Evolutionary conservation across 2,888 invertebrate genomes (phyloP).

Genomic region (Drosophila prostipennis): DNA sequence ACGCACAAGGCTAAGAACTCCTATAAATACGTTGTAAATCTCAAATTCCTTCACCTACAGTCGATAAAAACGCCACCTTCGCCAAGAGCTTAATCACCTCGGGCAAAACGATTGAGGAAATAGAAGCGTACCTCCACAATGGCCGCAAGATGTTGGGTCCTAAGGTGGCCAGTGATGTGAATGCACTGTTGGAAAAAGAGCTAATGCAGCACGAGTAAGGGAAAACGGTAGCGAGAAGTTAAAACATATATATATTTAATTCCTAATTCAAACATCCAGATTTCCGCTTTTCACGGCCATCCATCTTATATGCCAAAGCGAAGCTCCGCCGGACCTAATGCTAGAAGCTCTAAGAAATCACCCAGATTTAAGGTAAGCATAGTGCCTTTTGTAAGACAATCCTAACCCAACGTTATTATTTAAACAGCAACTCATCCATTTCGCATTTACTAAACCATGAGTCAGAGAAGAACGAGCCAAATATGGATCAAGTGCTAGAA

Average conservation of each 20-base stretch:
- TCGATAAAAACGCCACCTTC: conserved; percentile 62
- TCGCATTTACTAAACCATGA: conserved; percentile 34
- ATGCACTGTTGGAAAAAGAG: conserved; percentile 93
- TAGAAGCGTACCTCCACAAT: conserved; percentile 96
- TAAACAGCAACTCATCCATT: conserved; percentile 43
- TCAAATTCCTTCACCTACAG: conserved; percentile 16
- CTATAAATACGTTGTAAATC: background rate
- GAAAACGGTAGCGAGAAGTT: background rate
- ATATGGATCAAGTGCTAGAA: background rate
- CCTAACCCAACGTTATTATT: background rate
- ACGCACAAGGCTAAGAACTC: background rate
- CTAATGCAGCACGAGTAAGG: conserved; percentile 91
- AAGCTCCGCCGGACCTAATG: conserved; percentile 87
- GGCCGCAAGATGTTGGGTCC: conserved; percentile 99
- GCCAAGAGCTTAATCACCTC: conserved; percentile 93
- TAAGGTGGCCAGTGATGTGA: conserved; percentile 97
- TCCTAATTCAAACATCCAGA: conserved; percentile 84
- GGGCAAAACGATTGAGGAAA: conserved; percentile 93
- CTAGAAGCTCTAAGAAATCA: conserved; percentile 83
- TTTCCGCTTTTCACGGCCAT: conserved; percentile 98
- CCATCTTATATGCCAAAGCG: conserved; percentile 94
- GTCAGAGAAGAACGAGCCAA: background rate
- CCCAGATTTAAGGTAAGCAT: conserved; percentile 59
- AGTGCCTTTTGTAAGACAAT: background rate
- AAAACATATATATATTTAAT: background rate